These are phyloP conservation scores for Drosophila leontia DNA, from an alignment of 1,140 invertebrate species.

Conservation along the genomic window DNA sequence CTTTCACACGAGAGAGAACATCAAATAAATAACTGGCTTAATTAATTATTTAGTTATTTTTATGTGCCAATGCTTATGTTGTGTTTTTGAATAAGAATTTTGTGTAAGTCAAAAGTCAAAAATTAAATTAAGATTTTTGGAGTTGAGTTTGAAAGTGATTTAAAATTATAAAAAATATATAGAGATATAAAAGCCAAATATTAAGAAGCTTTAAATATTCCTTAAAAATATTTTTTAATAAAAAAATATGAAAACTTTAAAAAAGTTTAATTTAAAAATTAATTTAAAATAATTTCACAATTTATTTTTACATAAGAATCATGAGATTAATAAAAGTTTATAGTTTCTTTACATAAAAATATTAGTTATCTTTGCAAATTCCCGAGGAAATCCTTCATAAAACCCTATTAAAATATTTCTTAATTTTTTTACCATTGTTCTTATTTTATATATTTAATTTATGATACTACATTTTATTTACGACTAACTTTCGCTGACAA, in stretches of 20 bases:
- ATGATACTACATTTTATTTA: not conserved
- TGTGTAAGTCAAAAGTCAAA: not conserved
- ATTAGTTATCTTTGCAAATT: not conserved
- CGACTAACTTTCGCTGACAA: not conserved
- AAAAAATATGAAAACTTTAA: too few species aligned
- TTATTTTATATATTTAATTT: not conserved
- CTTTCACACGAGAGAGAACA: slow-evolving; percentile 12
- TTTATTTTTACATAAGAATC: too few species aligned
- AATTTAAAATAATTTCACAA: too few species aligned
- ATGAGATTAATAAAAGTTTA: too few species aligned
- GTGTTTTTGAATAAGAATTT: not conserved
- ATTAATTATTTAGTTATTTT: slow-evolving; percentile 22
- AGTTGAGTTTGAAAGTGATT: not conserved
- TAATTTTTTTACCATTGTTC: not conserved
- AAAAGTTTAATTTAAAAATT: too few species aligned
- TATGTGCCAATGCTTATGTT: slow-evolving; percentile 5
- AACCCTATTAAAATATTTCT: not conserved
- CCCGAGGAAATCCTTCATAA: too few species aligned
- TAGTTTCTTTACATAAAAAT: not conserved
- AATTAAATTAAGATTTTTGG: not conserved
- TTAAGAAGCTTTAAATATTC: not conserved
- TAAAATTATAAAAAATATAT: not conserved
- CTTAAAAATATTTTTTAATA: too few species aligned
- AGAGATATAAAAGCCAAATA: not conserved
- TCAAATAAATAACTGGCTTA: slow-evolving; percentile 20